Evolutionary conservation across 1,140 invertebrate genomes (phyloP), one percentile per base, ranked within the genome.

Genomic region (Colletes gigas): DNA sequence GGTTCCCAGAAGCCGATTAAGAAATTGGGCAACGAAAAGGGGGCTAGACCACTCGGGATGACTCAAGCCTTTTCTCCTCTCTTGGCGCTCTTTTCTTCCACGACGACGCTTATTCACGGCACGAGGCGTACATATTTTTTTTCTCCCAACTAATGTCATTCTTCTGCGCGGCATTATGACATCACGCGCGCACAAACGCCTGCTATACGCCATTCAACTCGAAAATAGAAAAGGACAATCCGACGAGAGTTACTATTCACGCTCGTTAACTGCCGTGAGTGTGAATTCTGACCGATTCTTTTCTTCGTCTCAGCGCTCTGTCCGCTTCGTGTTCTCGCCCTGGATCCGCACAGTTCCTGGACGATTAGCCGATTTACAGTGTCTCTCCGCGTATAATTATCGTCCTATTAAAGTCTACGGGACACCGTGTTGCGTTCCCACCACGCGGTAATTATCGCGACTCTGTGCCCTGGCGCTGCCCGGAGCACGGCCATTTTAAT

Each of bases 1-100:
- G 59, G 30, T 86, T 86, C 83, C 44, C 41, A 60, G 78, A 85
- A 84, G 65, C 55, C 74, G 74, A 82, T 84, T 78, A 84, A 75
- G 74, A 73, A 83, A 67, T 70, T 71, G 65, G 68, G 77, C 60
- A 75, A 84, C 41, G 55, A 54, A 54, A 39, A 41, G 15, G 39
- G 39, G 39, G 14, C 41, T 66, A 67, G 55, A 50, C 50, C 41
- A 5, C 30, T 19, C 47, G 14, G 14, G 54, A 63, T n/a, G 70
- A 71, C 66, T 83, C 73, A 44, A 62, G 39, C 66, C 41, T 55
- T 73, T 70, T 57, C n/a, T 67, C 6, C 50, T 4, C 44, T 54
- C 59, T 12, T 10, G 0, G 9, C 47, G 3, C 1, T 44, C 19
- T 52, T 39, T 30, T 30, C 9, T 0, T 21, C 4, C 30, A 6